Percentiles rank a stretch among this genome's conserved stretches.
Evolutionary conservation across 2,888 invertebrate genomes (phyloP).

Genomic region (Crematogaster levior): DNA sequence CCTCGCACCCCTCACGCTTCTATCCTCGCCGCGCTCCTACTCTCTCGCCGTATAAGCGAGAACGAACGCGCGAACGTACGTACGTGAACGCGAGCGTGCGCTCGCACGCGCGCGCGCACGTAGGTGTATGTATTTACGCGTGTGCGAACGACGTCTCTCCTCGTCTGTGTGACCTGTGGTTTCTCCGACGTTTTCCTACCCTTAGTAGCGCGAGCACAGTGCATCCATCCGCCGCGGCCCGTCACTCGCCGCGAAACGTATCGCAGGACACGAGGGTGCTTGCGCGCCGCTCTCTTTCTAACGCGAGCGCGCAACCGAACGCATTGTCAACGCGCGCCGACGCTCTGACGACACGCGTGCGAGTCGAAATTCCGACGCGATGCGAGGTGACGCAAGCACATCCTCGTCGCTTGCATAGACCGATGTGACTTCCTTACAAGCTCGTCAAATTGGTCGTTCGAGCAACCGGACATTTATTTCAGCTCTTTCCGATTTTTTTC

Average conservation of each 20-base stretch:
- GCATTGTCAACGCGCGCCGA: constrained; percentile 43
- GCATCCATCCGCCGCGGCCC: constrained; percentile 78
- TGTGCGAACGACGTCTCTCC: constrained; percentile 70
- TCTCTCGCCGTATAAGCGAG: constrained; percentile 28
- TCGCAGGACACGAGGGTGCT: constrained; percentile 50
- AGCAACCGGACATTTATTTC: neutral
- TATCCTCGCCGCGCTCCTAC: constrained; percentile 38
- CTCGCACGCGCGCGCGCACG: constrained; percentile 49
- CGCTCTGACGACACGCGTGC: constrained; percentile 39
- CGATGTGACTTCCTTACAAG: neutral
- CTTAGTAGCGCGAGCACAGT: constrained; percentile 76
- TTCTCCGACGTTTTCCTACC: constrained; percentile 79
- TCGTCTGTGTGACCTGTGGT: constrained; percentile 81
- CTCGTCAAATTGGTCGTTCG: neutral
- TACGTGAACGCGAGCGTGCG: constrained; percentile 12
- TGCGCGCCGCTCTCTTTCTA: constrained; percentile 33
- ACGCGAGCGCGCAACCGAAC: neutral
- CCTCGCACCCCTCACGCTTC: constrained; percentile 21
- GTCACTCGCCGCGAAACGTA: constrained; percentile 71
- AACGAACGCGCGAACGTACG: no score
- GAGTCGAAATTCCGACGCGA: constrained; percentile 52
- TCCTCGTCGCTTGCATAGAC: neutral
- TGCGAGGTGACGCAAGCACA: neutral
- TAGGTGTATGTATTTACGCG: constrained; percentile 63
- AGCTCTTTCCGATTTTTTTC: neutral